Evolutionary conservation across 2,113 vertebrate genomes (phyloP), one percentile per base, ranked within the genome.

Genomic region (Scalopus aquaticus): DNA sequence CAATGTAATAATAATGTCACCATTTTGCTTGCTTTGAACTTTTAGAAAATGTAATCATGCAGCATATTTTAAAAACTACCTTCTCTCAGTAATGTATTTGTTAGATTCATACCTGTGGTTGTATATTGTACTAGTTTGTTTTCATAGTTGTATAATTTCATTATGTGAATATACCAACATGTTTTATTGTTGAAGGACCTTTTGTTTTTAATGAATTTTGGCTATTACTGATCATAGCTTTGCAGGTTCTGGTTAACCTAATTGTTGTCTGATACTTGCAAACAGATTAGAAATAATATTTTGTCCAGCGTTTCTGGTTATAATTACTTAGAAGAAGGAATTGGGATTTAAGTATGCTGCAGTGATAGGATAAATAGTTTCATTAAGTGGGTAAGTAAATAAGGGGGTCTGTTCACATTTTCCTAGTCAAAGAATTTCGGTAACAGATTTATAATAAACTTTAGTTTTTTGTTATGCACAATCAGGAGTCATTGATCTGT

Each of bases 391-490:
- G n/a, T 74, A 88, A 26, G 10, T 88, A 93, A 73, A 73, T n/a
- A 67, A 80, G 64, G 78, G 51, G 56, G 37, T 67, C 15, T 65
- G 35, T 82, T 80, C 51, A 82, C 16, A 17, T 82, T 93, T 74
- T 88, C 69, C 32, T 93, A 76, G 13, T 17, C 19, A 54, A 10
- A 73, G 37, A 35, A 15, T 81, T 88, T 65, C 28, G 28, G 65
- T 81, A 44, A 30, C 22, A 35, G 28, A 64, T 24, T 64, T 80
- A n/a, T 64, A n/a, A 73, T 80, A 64, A 64, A 73, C 35, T n/a
- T 70, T 93, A 46, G 19, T 92, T 86, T n/a, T 93, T 87, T 87
- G 56, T 79, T 62, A 79, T 80, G 28, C 28, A 42, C 60, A 24
- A 44, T 42, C 49, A 82, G 6, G 24, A 26, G 56, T 92, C 30